Base-by-base conservation (phyloP, 2,113 vertebrate species). In the Silurus glanis region DNA sequence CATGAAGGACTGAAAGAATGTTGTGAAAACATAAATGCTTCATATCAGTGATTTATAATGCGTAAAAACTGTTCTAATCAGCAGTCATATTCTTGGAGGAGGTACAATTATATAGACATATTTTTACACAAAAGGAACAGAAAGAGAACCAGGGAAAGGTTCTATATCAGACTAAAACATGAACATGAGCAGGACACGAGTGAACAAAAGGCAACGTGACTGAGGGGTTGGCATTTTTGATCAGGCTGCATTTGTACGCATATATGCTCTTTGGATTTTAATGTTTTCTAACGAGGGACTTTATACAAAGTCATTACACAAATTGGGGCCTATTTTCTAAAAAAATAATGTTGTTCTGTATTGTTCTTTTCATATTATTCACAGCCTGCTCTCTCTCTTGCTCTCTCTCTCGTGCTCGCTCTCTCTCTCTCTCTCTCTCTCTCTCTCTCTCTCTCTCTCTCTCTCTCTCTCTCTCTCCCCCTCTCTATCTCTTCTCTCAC, bases 401-500 rank as follows among this genome's bases (percentile, higher is more conserved):
- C n/a, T n/a, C n/a, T n/a, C n/a, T n/a, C n/a, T n/a, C n/a, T n/a
- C n/a, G n/a, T n/a, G n/a, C 37, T 37, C 37, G 0, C 37, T 37
- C 37, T 37, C 37, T 37, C 37, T 37, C 37, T 37, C 37, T 37
- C 37, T 37, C 37, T 37, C 37, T 37, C 37, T 37, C 37, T 37
- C 2, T 37, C 37, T 3, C 37, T 37, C 37, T 37, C 37, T 3
- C 37, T 37, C 37, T 37, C 37, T 37, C 37, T 37, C 37, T 37
- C 37, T 3, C 37, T 37, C 37, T 37, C 37, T 37, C 37, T 37
- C 56, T 64, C 61, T 82, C 84, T 82, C 69, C 69, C 78, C 13
- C 80, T 55, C 78, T 62, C 82, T 67, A 74, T 55, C 85, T 75
- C 85, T 86, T 78, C 87, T 71, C 67, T 59, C 85, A 87, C 78